A percentile compares a stretch with the other conserved stretches of the same genome.
phyloP scores from a whole-genome alignment of 2,888 invertebrate species.

The Iselma pallidipennis region DNA sequence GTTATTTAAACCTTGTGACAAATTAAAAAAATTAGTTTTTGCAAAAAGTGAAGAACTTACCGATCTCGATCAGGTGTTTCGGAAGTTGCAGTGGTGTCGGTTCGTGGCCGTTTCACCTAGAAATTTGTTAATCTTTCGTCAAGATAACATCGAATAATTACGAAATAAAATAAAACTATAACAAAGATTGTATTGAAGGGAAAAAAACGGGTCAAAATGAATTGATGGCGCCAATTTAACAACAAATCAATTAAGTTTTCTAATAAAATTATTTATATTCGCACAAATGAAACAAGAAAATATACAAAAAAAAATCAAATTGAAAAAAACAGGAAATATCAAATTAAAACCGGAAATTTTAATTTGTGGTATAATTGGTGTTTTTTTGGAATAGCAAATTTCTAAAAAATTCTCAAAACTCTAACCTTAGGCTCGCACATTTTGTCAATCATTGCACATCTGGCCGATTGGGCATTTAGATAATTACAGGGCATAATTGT shows the following conservation, averaged over 20 bases:
- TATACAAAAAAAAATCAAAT: not conserved
- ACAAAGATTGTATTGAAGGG: no score
- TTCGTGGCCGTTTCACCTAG: conserved; percentile 73
- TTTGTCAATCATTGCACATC: conserved; percentile 56
- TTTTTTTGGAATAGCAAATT: conserved; percentile 2
- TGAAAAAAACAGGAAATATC: not conserved
- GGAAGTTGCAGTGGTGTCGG: conserved; percentile 62
- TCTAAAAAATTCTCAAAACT: conserved; percentile 5
- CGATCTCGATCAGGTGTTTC: conserved; percentile 70
- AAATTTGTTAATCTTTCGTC: no score
- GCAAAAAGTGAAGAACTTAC: conserved; percentile 60
- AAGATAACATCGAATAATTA: no score
- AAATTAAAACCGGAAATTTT: no score
- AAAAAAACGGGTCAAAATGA: no score
- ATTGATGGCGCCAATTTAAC: no score
- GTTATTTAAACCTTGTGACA: no score
- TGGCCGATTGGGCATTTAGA: conserved; percentile 62
- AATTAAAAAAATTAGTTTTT: conserved; percentile 1
- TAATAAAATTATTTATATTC: no score
- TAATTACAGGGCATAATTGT: conserved; percentile 71
- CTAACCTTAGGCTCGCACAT: conserved; percentile 56
- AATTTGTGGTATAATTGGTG: no score
- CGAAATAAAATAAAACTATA: no score
- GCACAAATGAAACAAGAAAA: not conserved
- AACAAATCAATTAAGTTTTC: conserved; percentile 11